These are phyloP conservation scores for Smithornis capensis DNA, from an alignment of 2,113 vertebrate species.

Conservation along the genomic window DNA sequence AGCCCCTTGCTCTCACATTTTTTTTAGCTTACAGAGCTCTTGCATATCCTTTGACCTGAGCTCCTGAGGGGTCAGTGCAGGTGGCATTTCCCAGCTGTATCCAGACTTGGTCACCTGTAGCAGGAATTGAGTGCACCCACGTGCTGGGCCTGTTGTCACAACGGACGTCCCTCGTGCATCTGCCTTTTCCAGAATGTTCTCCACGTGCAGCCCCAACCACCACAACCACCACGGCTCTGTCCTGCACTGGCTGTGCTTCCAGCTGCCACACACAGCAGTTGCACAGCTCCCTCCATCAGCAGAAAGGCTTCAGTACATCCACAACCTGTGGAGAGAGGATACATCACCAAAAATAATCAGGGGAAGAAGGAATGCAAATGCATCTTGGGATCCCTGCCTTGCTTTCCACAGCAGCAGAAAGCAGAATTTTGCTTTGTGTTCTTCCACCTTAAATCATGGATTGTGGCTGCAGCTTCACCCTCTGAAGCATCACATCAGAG, in stretches of 20 bases:
- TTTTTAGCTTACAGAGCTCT: background rate
- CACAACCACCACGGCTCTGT: rapidly evolving
- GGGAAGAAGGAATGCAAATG: background rate
- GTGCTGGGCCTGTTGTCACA: rapidly evolving
- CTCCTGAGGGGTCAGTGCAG: background rate
- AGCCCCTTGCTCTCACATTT: rapidly evolving
- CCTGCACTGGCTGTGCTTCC: background rate
- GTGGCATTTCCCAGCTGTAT: background rate
- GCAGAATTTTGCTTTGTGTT: background rate
- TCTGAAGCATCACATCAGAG: background rate
- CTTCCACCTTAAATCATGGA: background rate
- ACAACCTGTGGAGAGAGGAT: background rate
- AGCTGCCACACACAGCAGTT: background rate
- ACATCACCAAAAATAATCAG: background rate
- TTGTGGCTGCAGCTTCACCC: background rate
- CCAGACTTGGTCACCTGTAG: background rate
- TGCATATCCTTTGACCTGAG: background rate
- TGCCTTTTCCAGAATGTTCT: background rate
- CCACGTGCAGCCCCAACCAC: background rate
- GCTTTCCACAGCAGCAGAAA: background rate
- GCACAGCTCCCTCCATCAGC: background rate
- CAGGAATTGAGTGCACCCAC: background rate
- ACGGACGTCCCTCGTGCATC: background rate
- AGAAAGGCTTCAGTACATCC: background rate
- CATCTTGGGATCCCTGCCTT: background rate